Evolutionary conservation across 2,888 invertebrate genomes (phyloP).

Genomic region (Mimumesa dahlbomi): DNA sequence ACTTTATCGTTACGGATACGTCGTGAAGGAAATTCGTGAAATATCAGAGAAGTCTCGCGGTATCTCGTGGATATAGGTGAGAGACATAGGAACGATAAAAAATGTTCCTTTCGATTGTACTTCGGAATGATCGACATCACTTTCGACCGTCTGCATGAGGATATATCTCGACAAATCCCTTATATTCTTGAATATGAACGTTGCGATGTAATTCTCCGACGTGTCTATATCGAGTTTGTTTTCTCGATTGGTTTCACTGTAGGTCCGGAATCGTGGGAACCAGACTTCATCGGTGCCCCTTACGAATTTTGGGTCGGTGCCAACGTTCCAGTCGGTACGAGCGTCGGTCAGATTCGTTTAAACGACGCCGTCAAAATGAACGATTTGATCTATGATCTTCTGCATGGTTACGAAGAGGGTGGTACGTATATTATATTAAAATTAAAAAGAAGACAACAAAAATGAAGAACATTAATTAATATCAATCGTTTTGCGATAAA

Average conservation of each 20-base stretch:
- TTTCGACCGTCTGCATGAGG: too few species aligned
- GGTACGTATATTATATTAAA: constrained; percentile 83
- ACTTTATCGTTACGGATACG: too few species aligned
- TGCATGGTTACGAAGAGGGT: constrained; percentile 92
- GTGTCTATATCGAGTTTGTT: too few species aligned
- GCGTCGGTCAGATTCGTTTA: constrained; percentile 91
- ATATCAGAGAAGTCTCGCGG: background rate
- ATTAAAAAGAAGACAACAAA: too few species aligned
- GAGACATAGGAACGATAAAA: too few species aligned
- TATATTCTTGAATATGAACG: too few species aligned
- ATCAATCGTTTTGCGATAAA: too few species aligned
- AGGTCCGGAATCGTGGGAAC: constrained; percentile 83
- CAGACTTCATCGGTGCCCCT: constrained; percentile 91
- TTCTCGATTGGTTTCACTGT: constrained; percentile 9
- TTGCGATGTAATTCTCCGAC: too few species aligned
- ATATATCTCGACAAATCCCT: background rate
- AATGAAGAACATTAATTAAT: constrained; percentile 31
- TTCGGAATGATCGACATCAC: background rate
- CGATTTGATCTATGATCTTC: constrained; percentile 87
- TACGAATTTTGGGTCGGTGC: constrained; percentile 95
- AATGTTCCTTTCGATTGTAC: too few species aligned
- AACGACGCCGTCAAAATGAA: constrained; percentile 86
- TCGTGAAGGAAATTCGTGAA: too few species aligned
- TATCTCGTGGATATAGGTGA: background rate
- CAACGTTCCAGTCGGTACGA: constrained; percentile 92